Conservation (phyloP, 2,797 vertebrate species). For the Sphenopsis melanotis region DNA sequence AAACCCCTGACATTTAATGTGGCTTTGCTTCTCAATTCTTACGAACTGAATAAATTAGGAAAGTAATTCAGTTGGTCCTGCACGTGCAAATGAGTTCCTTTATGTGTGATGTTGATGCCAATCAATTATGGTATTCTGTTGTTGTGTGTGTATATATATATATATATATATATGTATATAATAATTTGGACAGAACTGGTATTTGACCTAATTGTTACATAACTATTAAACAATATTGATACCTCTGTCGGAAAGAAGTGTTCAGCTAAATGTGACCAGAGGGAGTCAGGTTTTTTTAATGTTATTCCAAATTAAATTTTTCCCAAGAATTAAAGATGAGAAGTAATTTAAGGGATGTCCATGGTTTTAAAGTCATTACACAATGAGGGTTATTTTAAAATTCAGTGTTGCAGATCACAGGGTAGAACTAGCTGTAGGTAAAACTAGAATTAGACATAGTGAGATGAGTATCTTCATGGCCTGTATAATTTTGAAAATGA, state of each 20-base stretch:
- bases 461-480: background rate
- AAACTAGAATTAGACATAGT: background rate
- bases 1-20: constrained; percentile 12
- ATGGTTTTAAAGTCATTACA: background rate
- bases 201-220: background rate
- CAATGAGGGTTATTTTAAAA: background rate
- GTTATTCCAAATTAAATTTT: background rate
- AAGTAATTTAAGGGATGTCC: background rate
- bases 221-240: background rate
- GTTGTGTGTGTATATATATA: background rate
- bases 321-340: background rate
- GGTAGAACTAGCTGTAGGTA: background rate
- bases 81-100: background rate
- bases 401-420: background rate
- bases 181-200: background rate
- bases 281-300: background rate
- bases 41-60: background rate
- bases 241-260: rapidly evolving
- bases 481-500: background rate
- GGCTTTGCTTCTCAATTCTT: constrained; percentile 1
- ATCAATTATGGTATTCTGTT: background rate
- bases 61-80: background rate
- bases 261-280: background rate
- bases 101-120: background rate
- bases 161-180: background rate